These are phyloP conservation scores for Drosophila eohydei DNA, from an alignment of 2,888 invertebrate species.

Conservation along the genomic window DNA sequence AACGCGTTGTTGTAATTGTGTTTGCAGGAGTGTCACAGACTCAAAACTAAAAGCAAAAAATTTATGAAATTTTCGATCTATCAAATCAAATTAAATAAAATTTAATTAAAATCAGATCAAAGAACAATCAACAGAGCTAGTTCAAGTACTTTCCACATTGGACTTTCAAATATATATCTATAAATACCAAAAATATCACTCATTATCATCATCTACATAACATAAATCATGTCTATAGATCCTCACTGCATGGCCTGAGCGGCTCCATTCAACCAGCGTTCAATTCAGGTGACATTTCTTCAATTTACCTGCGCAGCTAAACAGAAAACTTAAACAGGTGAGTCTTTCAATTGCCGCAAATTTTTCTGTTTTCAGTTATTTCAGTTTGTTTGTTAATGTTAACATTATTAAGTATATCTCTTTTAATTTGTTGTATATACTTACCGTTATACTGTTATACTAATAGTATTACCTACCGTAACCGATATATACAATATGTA, in stretches of 20 bases:
- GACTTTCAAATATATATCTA: neutral
- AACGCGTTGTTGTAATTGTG: conserved; percentile 17
- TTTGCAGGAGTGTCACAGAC: conserved; percentile 5
- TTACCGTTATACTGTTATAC: neutral
- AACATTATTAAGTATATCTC: neutral
- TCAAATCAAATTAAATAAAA: conserved; percentile 4
- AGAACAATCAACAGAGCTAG: neutral
- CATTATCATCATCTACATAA: neutral
- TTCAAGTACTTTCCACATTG: neutral
- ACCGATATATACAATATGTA: neutral
- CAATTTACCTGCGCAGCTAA: neutral
- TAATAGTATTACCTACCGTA: neutral
- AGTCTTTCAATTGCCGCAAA: neutral
- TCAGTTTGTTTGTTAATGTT: neutral
- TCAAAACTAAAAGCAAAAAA: neutral
- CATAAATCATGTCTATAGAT: neutral
- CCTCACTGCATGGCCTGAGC: neutral
- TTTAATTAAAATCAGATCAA: neutral
- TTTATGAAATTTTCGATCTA: neutral
- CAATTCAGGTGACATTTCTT: neutral
- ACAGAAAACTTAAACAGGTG: conserved; percentile 3
- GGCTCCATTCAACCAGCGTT: neutral
- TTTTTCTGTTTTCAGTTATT: neutral
- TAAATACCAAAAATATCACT: neutral
- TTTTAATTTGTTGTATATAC: too few relatives aligned